Conservation (phyloP, 2,113 vertebrate genomes). For the Pomatostomus ruficeps region DNA sequence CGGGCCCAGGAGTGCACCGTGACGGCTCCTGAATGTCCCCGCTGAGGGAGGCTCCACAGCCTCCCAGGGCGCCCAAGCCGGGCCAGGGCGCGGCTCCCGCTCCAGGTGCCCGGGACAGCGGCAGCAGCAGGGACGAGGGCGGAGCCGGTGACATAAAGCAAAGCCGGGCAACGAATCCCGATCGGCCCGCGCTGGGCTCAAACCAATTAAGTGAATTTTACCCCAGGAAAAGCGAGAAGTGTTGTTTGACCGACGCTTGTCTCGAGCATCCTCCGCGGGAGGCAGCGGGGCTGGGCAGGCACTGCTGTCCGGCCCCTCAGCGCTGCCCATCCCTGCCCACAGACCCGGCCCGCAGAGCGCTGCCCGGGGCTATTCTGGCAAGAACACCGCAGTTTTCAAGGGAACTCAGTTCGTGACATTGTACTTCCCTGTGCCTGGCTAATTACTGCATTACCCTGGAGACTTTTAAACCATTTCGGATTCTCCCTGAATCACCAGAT, state of each 20-base stretch:
- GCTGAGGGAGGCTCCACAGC: neutral
- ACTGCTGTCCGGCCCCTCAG: neutral
- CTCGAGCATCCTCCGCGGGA: rapidly evolving
- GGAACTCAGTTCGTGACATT: neutral
- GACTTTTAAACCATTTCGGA: neutral
- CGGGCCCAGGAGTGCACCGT: rapidly evolving
- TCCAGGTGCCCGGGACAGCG: rapidly evolving
- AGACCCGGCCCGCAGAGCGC: rapidly evolving
- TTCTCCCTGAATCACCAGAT: neutral
- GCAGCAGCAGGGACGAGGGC: no score
- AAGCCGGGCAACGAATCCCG: rapidly evolving
- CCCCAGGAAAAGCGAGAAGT: rapidly evolving
- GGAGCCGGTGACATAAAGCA: neutral
- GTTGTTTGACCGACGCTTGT: rapidly evolving
- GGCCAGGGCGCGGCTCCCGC: rapidly evolving
- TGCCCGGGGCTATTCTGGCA: neutral
- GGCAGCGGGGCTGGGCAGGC: neutral
- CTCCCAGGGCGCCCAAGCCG: rapidly evolving
- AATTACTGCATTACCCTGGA: neutral
- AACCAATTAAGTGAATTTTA: rapidly evolving
- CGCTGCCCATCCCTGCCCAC: no score
- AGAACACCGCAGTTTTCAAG: neutral
- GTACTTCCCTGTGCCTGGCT: neutral
- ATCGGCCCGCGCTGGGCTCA: no score
- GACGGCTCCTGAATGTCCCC: rapidly evolving